Base-by-base conservation (phyloP, 1,140 invertebrate species). In the Drosophila melanica region DNA sequence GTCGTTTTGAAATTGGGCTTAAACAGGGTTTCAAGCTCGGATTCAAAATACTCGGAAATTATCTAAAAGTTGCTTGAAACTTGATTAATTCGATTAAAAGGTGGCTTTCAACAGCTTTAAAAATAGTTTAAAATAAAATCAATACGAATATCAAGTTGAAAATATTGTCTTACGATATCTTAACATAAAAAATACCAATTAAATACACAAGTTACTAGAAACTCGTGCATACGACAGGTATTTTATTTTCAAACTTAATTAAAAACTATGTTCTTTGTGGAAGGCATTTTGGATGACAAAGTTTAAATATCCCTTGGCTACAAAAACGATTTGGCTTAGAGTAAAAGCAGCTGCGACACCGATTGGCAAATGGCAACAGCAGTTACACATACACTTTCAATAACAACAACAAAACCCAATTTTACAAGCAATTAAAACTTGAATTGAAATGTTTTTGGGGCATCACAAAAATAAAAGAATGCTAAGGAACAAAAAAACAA, bases 341-440 rank as follows among this genome's bases (percentile, higher is more conserved):
- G 48, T 51, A 41, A 41, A 41, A 41, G 39, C 39, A 41, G 12
- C 37, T 39, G 48, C 12, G 23, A 14, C n/a, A 33, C n/a, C 27
- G 27, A 51, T 51, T 16, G 48, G 48, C 27, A 27, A 10, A 16
- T 51, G 44, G 41, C 53, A 63, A 47, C 45, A 58, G 14, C 59
- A 62, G 63, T n/a, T 18, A 3, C 48, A 51, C 2, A 48, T 18
- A 23, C 10, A 30, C 27, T 23, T 50, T 23, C 14, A 16, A 16
- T 20, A 69, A 47, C 37, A 66, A n/a, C 14, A 57, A 35, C 9
- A 33, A 30, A 44, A 23, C 18, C 37, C 72, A 84, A 79, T 84
- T 84, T 84, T 73, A 84, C 76, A 84, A 84, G 80, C 80, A 84
- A 84, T 84, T 84, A 84, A 84, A 84, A 84, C 80, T 84, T 84